Evolutionary conservation across 2,888 invertebrate species (phyloP), one percentile per base, ranked within the genome.

Genomic region (Ferdinandea cuprea): DNA sequence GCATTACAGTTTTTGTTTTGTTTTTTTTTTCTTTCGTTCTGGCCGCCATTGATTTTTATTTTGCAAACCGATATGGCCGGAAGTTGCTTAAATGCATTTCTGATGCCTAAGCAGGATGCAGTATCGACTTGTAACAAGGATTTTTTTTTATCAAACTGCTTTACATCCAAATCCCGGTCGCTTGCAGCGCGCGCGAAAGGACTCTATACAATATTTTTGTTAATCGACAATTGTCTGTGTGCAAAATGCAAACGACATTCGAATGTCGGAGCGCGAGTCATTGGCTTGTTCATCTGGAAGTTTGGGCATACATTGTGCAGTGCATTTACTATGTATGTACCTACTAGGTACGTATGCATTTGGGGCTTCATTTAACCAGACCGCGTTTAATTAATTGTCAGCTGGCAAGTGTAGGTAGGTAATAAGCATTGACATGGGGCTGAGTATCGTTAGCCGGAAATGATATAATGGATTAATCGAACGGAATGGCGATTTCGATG

Each of bases 301-400:
- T 74, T 76, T 35, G 59, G 44, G 48, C n/a, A n/a, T 63, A 63
- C 56, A 74, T 69, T 74, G 65, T 76, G 76, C 69, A 56, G 35
- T 37, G 54, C 15, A 13, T 6, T 54, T n/a, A n/a, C n/a, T n/a
- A n/a, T n/a, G n/a, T n/a, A n/a, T n/a, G n/a, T n/a, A n/a, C n/a
- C n/a, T n/a, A n/a, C n/a, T n/a, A n/a, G n/a, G n/a, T n/a, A n/a
- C n/a, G n/a, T 44, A 44, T 40, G 15, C 56, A 76, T 76, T 81
- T 76, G 76, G 81, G 65, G 71, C 74, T 81, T 81, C 81, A 76
- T 81, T 76, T 81, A 76, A 81, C 69, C 59, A 68, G 58, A 76
- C 81, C 81, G 76, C 81, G 65, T 59, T 81, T 81, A 81, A 81
- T 81, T 81, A 81, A 81, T 76, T 76, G 76, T 59, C 71, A 74